Conservation (phyloP, 2,888 invertebrate species). For the Stegana nigrithorax region DNA sequence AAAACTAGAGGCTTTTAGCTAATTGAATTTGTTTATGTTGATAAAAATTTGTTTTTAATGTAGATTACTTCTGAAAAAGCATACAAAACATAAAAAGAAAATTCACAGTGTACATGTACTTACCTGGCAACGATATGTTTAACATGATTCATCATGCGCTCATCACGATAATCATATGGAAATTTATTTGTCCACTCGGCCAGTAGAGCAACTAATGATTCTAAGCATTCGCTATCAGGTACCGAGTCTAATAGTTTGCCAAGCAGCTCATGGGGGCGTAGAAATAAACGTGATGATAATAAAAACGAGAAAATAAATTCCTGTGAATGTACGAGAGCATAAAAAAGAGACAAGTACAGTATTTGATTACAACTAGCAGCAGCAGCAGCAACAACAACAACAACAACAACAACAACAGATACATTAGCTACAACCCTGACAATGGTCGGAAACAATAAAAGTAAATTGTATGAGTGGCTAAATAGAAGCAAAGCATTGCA, state of each 20-base stretch:
- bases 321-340: constrained; percentile 48
- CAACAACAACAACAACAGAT: not conserved
- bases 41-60: too few species aligned
- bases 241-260: constrained; percentile 66
- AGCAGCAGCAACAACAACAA: not conserved
- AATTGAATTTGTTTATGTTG: too few species aligned
- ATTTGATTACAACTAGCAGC: constrained; percentile 10
- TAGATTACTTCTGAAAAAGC: too few species aligned
- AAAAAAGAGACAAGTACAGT: constrained; percentile 17
- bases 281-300: constrained; percentile 68
- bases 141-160: constrained; percentile 69
- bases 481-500: constrained; percentile 8
- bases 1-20: too few species aligned
- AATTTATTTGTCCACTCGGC: constrained; percentile 68
- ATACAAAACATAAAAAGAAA: too few species aligned
- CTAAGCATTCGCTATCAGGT: constrained; percentile 67
- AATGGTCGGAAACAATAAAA: constrained; percentile 3
- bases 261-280: constrained; percentile 68
- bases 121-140: constrained; percentile 69
- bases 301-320: constrained; percentile 69
- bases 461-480: constrained; percentile 3
- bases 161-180: constrained; percentile 69
- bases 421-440: not conserved
- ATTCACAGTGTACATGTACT: constrained; percentile 32
- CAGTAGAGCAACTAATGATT: constrained; percentile 65